Conservation (phyloP, 2,888 invertebrate species). For the Aethes cnicana region DNA sequence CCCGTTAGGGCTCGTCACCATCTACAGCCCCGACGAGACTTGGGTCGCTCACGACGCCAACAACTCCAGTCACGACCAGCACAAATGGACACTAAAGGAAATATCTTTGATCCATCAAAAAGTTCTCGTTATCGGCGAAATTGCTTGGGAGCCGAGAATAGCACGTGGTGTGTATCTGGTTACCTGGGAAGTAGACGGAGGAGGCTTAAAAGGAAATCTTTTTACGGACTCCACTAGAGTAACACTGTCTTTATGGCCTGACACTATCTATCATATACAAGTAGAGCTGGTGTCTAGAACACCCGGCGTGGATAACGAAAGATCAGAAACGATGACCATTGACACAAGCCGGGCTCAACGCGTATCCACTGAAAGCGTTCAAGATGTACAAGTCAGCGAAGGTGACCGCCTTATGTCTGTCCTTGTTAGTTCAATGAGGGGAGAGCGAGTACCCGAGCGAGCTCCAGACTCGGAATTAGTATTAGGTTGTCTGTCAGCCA, state of each 20-base stretch:
- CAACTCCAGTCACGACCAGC: slow-evolving; percentile 71
- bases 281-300: slow-evolving; percentile 85
- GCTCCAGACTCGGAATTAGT: slow-evolving; percentile 82
- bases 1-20: slow-evolving; percentile 86
- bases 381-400: slow-evolving; percentile 82
- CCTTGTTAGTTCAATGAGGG: slow-evolving; percentile 84
- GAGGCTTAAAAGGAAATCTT: slow-evolving; percentile 90
- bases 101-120: slow-evolving; percentile 88
- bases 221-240: slow-evolving; percentile 91
- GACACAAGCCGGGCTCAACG: slow-evolving; percentile 85
- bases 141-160: slow-evolving; percentile 87
- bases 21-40: slow-evolving; percentile 86
- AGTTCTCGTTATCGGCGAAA: slow-evolving; percentile 87
- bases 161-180: slow-evolving; percentile 88
- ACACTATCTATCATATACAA: slow-evolving; percentile 91
- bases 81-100: slow-evolving; percentile 85
- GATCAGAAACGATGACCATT: slow-evolving; percentile 85
- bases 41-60: slow-evolving; percentile 82
- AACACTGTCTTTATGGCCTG: slow-evolving; percentile 90
- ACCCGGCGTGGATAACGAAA: slow-evolving; percentile 83
- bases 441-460: slow-evolving; percentile 78
- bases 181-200: slow-evolving; percentile 92
- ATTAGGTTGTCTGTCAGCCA: slow-evolving; percentile 83
- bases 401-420: slow-evolving; percentile 84
- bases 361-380: slow-evolving; percentile 85